Evolutionary conservation across 1,140 invertebrate genomes (phyloP).

Genomic region (Anoplolepis gracilipes): DNA sequence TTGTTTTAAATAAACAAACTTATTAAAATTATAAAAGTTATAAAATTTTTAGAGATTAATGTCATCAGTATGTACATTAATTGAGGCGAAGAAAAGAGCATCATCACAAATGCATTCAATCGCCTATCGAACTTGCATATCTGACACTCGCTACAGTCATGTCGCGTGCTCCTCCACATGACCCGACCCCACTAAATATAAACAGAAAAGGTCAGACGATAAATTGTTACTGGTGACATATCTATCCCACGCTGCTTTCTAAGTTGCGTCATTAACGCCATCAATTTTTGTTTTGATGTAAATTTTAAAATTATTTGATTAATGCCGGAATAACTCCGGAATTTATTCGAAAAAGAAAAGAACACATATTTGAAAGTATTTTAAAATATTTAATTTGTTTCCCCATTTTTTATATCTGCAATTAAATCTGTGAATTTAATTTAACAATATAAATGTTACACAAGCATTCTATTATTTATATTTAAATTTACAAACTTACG

Average conservation of each 20-base stretch:
- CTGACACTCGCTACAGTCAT: conserved; percentile 10
- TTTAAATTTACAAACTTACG: no score
- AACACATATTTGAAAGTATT: no score
- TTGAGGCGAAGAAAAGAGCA: not conserved
- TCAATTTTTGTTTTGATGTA: not conserved
- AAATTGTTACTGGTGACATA: not conserved
- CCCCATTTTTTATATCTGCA: no score
- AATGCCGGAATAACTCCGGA: no score
- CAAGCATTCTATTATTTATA: not conserved
- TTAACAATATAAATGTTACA: no score
- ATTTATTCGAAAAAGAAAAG: no score
- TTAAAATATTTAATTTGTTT: no score
- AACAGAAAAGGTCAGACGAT: conserved; percentile 21
- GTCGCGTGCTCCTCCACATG: conserved; percentile 10
- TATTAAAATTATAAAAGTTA: not conserved
- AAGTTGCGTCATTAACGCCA: not conserved
- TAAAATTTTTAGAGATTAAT: not conserved
- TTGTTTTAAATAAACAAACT: not conserved
- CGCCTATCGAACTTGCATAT: conserved; percentile 13
- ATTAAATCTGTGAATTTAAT: no score
- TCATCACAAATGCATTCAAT: conserved; percentile 8
- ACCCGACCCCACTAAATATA: not conserved
- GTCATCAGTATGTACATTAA: not conserved
- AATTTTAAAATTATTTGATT: no score
- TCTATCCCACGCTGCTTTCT: not conserved